A percentile compares a stretch with the other conserved stretches of the same genome.
phyloP scores from a whole-genome alignment of 2,888 invertebrate genomes.

The Zelleria hepariella region DNA sequence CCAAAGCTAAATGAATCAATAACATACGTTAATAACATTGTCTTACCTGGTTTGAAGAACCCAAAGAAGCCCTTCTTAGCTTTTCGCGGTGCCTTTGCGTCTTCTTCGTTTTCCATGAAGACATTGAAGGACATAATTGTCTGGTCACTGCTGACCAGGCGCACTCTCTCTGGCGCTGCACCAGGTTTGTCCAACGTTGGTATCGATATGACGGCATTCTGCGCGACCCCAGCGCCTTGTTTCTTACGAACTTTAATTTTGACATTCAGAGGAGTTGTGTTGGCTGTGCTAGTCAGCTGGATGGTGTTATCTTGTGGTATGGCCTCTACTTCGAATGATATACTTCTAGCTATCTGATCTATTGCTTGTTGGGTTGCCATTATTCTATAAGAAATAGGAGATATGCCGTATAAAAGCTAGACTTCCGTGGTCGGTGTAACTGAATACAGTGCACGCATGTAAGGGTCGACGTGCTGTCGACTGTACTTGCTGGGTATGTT shows the following conservation, averaged over 20 bases:
- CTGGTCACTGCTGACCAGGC: slow-evolving; percentile 44
- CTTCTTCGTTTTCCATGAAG: slow-evolving; percentile 29
- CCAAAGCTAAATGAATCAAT: no score
- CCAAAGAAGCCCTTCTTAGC: slow-evolving; percentile 25
- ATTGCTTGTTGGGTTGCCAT: background rate
- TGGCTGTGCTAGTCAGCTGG: slow-evolving; percentile 19
- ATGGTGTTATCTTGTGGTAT: slow-evolving; percentile 28
- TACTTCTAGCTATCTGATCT: slow-evolving; percentile 31
- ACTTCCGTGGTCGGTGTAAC: no score
- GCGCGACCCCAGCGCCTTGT: slow-evolving; percentile 20
- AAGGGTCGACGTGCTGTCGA: no score
- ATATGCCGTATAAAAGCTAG: background rate
- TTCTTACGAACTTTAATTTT: slow-evolving; percentile 49
- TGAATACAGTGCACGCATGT: no score
- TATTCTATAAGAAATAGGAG: background rate
- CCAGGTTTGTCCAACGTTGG: slow-evolving; percentile 23
- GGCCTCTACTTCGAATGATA: slow-evolving; percentile 48
- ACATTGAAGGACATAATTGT: slow-evolving; percentile 56
- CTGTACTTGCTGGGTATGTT: no score
- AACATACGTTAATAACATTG: no score
- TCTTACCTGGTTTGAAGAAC: slow-evolving; percentile 27
- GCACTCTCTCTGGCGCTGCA: slow-evolving; percentile 26
- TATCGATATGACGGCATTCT: slow-evolving; percentile 27
- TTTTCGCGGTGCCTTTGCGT: background rate
- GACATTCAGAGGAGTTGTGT: slow-evolving; percentile 38